These are phyloP conservation scores for Elanus axillaris DNA, from an alignment of 2,113 vertebrate genomes.

Conservation along the genomic window DNA sequence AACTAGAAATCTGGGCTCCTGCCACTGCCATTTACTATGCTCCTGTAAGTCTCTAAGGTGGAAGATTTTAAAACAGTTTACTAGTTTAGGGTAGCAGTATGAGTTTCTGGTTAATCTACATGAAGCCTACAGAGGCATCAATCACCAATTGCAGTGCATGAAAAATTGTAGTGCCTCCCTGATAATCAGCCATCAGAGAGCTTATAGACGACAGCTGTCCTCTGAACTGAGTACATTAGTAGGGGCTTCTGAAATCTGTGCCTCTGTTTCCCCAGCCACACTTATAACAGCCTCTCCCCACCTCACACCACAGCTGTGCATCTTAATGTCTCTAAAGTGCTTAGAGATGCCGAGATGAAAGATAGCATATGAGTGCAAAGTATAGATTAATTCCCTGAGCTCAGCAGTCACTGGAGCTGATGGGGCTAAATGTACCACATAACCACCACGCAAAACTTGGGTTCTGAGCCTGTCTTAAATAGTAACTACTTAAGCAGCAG, in stretches of 20 bases:
- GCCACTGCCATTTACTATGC: background rate
- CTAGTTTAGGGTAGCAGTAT: background rate
- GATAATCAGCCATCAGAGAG: background rate
- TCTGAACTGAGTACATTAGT: background rate
- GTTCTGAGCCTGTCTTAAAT: background rate
- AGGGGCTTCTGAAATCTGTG: constrained; percentile 1
- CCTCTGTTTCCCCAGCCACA: constrained; percentile 8
- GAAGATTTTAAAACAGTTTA: background rate
- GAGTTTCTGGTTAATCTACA: background rate
- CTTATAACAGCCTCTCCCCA: background rate
- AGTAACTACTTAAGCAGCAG: background rate
- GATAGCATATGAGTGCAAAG: background rate
- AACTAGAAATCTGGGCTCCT: background rate
- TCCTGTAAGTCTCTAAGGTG: background rate
- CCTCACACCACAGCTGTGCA: background rate
- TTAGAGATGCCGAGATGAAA: constrained; percentile 16
- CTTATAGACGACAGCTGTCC: background rate
- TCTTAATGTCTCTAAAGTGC: constrained; percentile 7
- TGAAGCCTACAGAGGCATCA: background rate
- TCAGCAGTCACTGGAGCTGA: background rate
- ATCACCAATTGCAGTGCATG: background rate
- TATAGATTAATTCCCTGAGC: constrained; percentile 5
- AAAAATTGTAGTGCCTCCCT: background rate
- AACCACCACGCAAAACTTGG: background rate
- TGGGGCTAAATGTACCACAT: background rate